Percentiles rank a stretch among this genome's conserved stretches.
Evolutionary conservation across 2,888 invertebrate genomes (phyloP).

Genomic region (Hydroisotoma schaefferi): DNA sequence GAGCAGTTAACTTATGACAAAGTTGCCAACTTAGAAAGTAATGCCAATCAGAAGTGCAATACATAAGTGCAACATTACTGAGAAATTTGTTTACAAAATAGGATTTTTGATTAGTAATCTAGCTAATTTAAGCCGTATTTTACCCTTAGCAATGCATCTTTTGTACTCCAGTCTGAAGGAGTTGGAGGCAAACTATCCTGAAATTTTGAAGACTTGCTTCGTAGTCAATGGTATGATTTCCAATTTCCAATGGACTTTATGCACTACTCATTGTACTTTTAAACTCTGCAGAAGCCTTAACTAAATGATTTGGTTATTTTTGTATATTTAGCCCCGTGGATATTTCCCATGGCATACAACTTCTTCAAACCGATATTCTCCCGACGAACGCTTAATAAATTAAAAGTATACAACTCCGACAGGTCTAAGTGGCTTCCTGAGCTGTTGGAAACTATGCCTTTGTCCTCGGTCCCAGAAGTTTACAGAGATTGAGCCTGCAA

Average conservation of each 20-base stretch:
- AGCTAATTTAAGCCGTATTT: neutral
- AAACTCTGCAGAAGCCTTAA: no score
- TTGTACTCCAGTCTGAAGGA: constrained; percentile 22
- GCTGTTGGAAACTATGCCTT: neutral
- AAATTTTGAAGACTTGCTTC: constrained; percentile 24
- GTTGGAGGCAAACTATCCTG: constrained; percentile 29
- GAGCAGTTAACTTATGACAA: constrained; percentile 27
- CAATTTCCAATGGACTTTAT: no score
- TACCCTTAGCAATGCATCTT: constrained; percentile 20
- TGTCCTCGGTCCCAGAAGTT: neutral
- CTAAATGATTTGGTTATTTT: neutral
- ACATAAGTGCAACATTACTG: no score
- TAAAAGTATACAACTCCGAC: constrained; percentile 28
- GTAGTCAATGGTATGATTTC: constrained; percentile 20
- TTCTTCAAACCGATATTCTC: constrained; percentile 34
- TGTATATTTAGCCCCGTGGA: constrained; percentile 22
- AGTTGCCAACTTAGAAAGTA: constrained; percentile 26
- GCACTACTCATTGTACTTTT: no score
- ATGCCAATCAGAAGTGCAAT: no score
- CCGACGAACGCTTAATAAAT: constrained; percentile 22
- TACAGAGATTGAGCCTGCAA: constrained; percentile 1
- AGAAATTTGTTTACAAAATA: no score
- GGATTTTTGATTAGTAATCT: neutral
- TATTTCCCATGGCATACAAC: constrained; percentile 27
- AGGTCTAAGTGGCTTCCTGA: constrained; percentile 29